Conservation (phyloP, 2,888 invertebrate genomes). For the Hirudinaria manillensis region DNA sequence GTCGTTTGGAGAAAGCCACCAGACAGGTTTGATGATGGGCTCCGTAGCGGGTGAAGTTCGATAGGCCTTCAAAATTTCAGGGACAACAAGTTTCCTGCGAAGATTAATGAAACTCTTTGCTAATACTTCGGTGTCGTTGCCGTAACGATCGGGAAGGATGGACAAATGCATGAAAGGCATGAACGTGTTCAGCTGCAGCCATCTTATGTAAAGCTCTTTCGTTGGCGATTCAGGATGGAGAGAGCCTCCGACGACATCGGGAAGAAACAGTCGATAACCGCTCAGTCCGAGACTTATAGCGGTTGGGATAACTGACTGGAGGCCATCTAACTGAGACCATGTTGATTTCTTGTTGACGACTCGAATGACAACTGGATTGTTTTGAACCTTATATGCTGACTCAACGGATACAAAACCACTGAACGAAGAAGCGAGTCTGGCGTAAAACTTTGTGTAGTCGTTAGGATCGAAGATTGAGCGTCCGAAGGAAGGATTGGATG, state of each 20-base stretch:
- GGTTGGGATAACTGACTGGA: constrained; percentile 25
- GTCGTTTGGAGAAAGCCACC: constrained; percentile 74
- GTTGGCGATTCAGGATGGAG: constrained; percentile 38
- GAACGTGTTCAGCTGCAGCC: constrained; percentile 81
- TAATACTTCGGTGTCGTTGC: constrained; percentile 42
- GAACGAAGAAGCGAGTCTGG: constrained; percentile 8
- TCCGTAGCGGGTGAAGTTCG: constrained; percentile 32
- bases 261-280: constrained; percentile 33
- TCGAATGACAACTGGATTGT: constrained; percentile 15
- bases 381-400: constrained; percentile 29
- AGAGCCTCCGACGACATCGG: constrained; percentile 32
- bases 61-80: constrained; percentile 27
- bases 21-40: constrained; percentile 80
- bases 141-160: constrained; percentile 55
- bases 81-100: constrained; percentile 27
- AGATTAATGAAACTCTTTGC: constrained; percentile 37
- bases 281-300: constrained; percentile 29
- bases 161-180: constrained; percentile 85
- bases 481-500: constrained; percentile 11
- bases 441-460: constrained; percentile 20
- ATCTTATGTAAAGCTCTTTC: constrained; percentile 64
- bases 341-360: constrained; percentile 25
- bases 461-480: constrained; percentile 20
- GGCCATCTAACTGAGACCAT: constrained; percentile 29
- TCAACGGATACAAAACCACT: constrained; percentile 16